phyloP scores from a whole-genome alignment of 2,797 vertebrate genomes.

The Anguilla megastoma region DNA sequence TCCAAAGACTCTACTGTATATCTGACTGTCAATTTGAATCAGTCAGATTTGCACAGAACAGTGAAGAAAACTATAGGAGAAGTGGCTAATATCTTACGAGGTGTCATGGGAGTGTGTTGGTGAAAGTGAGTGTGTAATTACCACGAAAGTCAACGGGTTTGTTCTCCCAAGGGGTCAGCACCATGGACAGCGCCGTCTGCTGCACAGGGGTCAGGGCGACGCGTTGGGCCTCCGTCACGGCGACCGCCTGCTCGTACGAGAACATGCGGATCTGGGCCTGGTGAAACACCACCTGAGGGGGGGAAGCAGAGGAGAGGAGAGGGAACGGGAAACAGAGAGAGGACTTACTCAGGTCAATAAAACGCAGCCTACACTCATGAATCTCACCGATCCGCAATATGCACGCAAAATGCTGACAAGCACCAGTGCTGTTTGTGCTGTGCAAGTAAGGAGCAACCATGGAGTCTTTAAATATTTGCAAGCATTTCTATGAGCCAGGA shows the following conservation, averaged over 20 bases:
- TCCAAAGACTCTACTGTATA: background rate
- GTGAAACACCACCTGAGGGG: constrained; percentile 70
- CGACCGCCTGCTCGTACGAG: constrained; percentile 74
- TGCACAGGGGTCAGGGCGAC: constrained; percentile 61
- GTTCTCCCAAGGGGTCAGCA: constrained; percentile 70
- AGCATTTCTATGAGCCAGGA: background rate
- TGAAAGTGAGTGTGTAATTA: constrained; percentile 44
- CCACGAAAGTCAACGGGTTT: constrained; percentile 69
- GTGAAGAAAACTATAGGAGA: background rate
- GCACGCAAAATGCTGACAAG: background rate
- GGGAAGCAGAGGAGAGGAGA: background rate
- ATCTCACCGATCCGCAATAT: background rate
- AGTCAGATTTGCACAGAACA: background rate
- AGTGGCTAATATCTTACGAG: background rate
- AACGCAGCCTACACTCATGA: background rate
- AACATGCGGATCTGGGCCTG: constrained; percentile 71
- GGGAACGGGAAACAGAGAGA: background rate
- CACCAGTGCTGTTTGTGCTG: background rate
- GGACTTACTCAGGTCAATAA: background rate
- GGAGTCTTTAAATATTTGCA: background rate
- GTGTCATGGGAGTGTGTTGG: background rate
- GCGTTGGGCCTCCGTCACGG: constrained; percentile 66
- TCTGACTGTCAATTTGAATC: background rate
- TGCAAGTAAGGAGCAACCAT: background rate
- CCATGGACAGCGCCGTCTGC: constrained; percentile 71